Percentiles rank a stretch among this genome's conserved stretches.
Evolutionary conservation across 2,797 vertebrate species (phyloP).

Genomic region (Etheostoma nigrum): DNA sequence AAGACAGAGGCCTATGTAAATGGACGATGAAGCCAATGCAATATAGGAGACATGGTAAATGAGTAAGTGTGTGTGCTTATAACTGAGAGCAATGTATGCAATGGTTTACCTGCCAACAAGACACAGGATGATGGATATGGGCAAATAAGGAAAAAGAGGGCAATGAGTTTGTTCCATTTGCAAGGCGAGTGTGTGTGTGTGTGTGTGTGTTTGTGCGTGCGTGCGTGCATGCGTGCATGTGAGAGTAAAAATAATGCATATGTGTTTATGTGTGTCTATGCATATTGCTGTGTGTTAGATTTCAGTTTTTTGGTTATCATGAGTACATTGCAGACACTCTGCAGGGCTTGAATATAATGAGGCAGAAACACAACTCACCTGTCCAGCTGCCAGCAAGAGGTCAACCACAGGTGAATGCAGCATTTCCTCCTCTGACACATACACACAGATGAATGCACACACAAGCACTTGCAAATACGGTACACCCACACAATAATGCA

Average conservation of each 20-base stretch:
- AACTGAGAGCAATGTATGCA: neutral
- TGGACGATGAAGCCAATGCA: neutral
- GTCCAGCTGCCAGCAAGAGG: conserved; percentile 65
- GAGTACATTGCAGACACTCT: conserved; percentile 29
- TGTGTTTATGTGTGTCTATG: conserved; percentile 34
- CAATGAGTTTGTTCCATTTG: conserved; percentile 24
- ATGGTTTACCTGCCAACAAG: neutral
- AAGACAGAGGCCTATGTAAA: neutral
- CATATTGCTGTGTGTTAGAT: conserved; percentile 38
- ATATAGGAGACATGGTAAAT: neutral
- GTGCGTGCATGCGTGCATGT: neutral
- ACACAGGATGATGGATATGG: conserved; percentile 14
- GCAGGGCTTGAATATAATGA: conserved; percentile 69
- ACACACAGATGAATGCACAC: conserved; percentile 9
- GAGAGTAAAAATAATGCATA: conserved; percentile 7
- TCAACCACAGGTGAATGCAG: conserved; percentile 60
- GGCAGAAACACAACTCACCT: conserved; percentile 58
- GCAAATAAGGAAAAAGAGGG: conserved; percentile 3
- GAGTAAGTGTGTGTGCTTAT: conserved; percentile 7
- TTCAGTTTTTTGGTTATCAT: conserved; percentile 17
- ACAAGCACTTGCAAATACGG: neutral
- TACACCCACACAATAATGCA: neutral
- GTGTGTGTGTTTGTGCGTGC: conserved; percentile 11
- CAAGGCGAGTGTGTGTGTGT: neutral
- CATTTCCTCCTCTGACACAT: conserved; percentile 33